A percentile compares a stretch with the other conserved stretches of the same genome.
Conservation (phyloP, 2,888 invertebrate genomes). For the Acleris sparsana region DNA sequence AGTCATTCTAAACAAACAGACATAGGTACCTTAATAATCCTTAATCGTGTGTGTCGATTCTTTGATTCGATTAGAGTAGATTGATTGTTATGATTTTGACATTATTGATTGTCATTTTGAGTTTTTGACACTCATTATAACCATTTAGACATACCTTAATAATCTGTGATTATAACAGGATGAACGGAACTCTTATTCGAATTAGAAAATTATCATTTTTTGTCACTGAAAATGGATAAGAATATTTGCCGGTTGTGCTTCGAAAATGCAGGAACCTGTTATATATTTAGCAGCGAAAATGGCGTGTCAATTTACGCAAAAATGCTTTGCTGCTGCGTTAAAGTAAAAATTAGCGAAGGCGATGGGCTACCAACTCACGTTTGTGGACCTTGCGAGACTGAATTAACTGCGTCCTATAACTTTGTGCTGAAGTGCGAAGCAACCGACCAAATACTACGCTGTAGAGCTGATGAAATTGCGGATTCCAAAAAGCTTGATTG, state of each 20-base stretch:
- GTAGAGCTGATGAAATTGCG: conserved; percentile 33
- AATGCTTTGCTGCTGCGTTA: conserved; percentile 63
- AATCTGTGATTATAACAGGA: too few species aligned
- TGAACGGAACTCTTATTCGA: too few species aligned
- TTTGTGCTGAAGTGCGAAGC: conserved; percentile 65
- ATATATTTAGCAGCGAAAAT: conserved; percentile 51
- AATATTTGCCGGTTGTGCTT: conserved; percentile 63
- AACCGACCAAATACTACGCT: conserved; percentile 57
- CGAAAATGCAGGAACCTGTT: conserved; percentile 49
- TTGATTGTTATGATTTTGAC: too few species aligned
- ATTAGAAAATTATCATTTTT: conserved; percentile 4
- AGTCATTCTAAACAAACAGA: too few species aligned
- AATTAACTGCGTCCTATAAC: conserved; percentile 54
- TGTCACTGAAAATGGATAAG: conserved; percentile 47
- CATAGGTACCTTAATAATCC: too few species aligned
- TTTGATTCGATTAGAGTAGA: too few species aligned
- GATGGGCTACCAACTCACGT: conserved; percentile 62
- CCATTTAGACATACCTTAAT: too few species aligned
- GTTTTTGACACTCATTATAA: too few species aligned
- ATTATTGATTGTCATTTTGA: too few species aligned
- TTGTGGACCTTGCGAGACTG: conserved; percentile 55
- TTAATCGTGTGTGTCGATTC: too few species aligned
- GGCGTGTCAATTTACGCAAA: conserved; percentile 49
- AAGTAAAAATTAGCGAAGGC: conserved; percentile 50
- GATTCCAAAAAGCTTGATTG: conserved; percentile 30